Conservation (phyloP, 2,888 invertebrate genomes). For the Cecidostiba fungosa region DNA sequence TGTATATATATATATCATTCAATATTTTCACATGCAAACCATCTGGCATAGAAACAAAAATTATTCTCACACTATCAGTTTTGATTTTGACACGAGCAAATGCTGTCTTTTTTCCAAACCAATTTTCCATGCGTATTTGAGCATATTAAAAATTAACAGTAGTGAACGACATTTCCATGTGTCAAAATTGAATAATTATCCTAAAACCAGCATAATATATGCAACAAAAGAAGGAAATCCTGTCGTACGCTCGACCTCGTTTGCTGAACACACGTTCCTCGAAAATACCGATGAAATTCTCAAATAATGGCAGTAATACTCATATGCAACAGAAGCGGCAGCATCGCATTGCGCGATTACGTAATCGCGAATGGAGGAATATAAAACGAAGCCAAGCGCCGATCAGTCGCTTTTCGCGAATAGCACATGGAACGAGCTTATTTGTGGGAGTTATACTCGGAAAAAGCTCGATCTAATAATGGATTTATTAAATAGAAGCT, state of each 20-base stretch:
- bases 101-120: not conserved
- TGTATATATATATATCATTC: conserved; percentile 29
- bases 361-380: conserved; percentile 14
- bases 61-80: not conserved
- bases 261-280: not conserved
- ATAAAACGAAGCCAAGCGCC: not conserved
- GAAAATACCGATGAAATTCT: conserved; percentile 4
- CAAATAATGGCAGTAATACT: conserved; percentile 1
- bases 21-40: not conserved
- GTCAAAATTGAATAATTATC: not conserved
- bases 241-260: not conserved
- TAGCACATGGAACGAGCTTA: not conserved
- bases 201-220: not conserved
- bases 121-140: not conserved
- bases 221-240: not conserved
- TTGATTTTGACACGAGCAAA: not conserved
- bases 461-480: conserved; percentile 2
- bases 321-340: not conserved
- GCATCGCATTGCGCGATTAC: not conserved
- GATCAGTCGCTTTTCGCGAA: not conserved
- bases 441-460: not conserved
- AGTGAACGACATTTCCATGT: not conserved
- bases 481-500: not conserved
- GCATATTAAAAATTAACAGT: not conserved
- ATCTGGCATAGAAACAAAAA: not conserved